Percentiles rank a stretch among this genome's conserved stretches.
phyloP scores from a whole-genome alignment of 1,140 invertebrate species.

The Whitmania pigra region DNA sequence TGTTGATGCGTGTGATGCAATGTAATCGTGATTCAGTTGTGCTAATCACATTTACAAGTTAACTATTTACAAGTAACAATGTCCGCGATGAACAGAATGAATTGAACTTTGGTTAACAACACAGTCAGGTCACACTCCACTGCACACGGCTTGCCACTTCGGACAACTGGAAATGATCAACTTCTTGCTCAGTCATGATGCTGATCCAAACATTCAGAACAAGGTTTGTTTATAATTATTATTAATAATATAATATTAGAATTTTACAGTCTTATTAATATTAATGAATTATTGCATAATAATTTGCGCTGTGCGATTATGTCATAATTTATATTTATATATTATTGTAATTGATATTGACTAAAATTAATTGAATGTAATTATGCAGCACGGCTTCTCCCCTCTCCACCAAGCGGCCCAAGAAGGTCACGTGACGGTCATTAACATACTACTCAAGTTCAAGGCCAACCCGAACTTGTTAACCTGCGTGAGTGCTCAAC shows the following conservation, averaged over 20 bases:
- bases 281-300: background rate
- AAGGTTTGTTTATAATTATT: background rate
- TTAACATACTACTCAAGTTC: constrained; percentile 16
- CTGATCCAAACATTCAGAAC: background rate
- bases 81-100: too few species aligned
- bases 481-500: background rate
- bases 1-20: too few species aligned
- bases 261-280: background rate
- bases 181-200: constrained; percentile 50
- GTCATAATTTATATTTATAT: background rate
- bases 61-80: too few species aligned
- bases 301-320: background rate
- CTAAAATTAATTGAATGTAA: background rate
- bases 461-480: constrained; percentile 8
- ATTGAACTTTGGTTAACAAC: too few species aligned
- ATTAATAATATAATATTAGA: background rate
- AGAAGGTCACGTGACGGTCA: constrained; percentile 72
- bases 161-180: constrained; percentile 91
- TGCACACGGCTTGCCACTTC: constrained; percentile 94
- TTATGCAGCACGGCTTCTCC: constrained; percentile 64
- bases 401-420: constrained; percentile 94
- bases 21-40: too few species aligned
- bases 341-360: background rate
- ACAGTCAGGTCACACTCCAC: constrained; percentile 78
- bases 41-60: too few species aligned